Evolutionary conservation across 2,113 vertebrate species (phyloP).

Genomic region (Neolamprologus variostigma): DNA sequence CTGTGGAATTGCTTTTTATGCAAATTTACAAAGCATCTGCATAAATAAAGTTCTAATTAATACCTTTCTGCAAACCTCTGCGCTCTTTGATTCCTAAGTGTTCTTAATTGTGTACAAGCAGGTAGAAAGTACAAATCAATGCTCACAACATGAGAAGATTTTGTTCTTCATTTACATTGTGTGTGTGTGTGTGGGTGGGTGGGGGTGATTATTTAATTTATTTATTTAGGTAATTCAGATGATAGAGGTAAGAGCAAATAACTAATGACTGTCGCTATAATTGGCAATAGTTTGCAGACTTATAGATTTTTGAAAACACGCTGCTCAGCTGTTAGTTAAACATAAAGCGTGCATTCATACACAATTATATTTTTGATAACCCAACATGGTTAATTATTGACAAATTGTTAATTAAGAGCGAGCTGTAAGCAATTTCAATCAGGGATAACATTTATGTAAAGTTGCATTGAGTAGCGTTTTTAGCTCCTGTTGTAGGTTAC

Average conservation of each 20-base stretch:
- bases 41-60: slow-evolving; percentile 82
- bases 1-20: slow-evolving; percentile 79
- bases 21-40: slow-evolving; percentile 74
- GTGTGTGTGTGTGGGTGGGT: neutral
- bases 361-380: slow-evolving; percentile 34
- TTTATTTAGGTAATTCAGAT: neutral
- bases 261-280: neutral
- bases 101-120: slow-evolving; percentile 68
- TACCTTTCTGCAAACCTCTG: slow-evolving; percentile 71
- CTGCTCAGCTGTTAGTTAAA: slow-evolving; percentile 11
- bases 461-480: slow-evolving; percentile 51
- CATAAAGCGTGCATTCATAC: neutral
- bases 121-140: slow-evolving; percentile 58
- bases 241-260: neutral
- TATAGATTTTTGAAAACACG: slow-evolving; percentile 28
- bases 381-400: slow-evolving; percentile 48
- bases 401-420: slow-evolving; percentile 33
- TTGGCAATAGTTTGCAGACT: neutral
- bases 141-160: slow-evolving; percentile 24
- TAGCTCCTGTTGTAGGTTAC: slow-evolving; percentile 54
- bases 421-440: slow-evolving; percentile 41
- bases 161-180: slow-evolving; percentile 23
- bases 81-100: slow-evolving; percentile 69
- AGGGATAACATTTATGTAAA: slow-evolving; percentile 53
- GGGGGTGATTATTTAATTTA: neutral